A percentile compares a stretch with the other conserved stretches of the same genome.
Conservation (phyloP, 2,113 vertebrate genomes). For the Spheniscus mendiculus region DNA sequence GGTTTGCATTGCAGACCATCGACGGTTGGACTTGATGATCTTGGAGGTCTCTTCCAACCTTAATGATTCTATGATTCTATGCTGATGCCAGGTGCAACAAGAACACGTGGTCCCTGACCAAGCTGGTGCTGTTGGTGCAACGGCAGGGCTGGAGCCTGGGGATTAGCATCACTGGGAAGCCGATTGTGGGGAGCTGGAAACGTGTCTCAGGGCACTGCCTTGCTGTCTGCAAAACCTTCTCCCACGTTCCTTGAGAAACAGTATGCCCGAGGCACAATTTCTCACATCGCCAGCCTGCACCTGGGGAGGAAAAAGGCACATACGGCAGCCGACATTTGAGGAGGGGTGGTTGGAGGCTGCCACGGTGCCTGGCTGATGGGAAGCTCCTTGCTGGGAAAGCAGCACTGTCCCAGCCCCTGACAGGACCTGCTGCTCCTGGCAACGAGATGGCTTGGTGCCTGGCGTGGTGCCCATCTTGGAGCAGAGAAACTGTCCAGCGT, state of each 20-base stretch:
- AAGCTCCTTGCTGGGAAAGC: background rate
- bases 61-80: too few relatives aligned
- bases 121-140: background rate
- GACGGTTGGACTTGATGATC: too few relatives aligned
- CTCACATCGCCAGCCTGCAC: background rate
- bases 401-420: background rate
- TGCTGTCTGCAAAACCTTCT: background rate
- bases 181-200: background rate
- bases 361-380: background rate
- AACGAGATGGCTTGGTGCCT: accelerated
- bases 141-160: background rate
- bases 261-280: background rate
- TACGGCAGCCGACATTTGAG: background rate
- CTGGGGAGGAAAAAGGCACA: background rate
- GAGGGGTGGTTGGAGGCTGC: background rate
- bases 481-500: background rate
- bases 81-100: accelerated
- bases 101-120: accelerated
- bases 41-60: too few relatives aligned
- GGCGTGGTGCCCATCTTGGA: background rate
- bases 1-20: background rate
- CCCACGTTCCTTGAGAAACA: background rate
- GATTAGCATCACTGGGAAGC: accelerated
- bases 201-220: background rate
- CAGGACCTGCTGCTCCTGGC: background rate